Evolutionary conservation across 2,797 vertebrate species (phyloP), one percentile per base, ranked within the genome.

Genomic region (Geotrypetes seraphini): DNA sequence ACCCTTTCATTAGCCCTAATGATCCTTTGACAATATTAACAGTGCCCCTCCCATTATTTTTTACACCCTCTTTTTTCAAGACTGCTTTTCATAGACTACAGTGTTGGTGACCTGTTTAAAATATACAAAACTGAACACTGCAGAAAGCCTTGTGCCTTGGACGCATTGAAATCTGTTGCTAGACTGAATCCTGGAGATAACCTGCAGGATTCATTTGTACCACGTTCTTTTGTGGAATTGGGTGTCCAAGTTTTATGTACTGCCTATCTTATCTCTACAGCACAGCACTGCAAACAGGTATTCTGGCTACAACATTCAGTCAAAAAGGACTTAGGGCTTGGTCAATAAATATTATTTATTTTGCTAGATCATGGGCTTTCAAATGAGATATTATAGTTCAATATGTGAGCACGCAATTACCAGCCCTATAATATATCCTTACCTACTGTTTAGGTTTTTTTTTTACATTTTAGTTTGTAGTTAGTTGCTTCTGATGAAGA

Each of bases 221-320:
- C 14, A 15, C 5, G 25, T 7, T 46, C 36, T 43, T 30, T n/a
- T n/a, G n/a, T 36, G 36, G 31, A 41, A 33, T 8, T n/a, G 28
- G 12, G 12, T 16, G 13, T 15, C 25, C 18, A 19, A 5, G 40
- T 23, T 23, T 31, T 20, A 6, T 38, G 22, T 20, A 5, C 27
- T 22, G 16, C 17, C 25, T 49, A 29, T 42, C 35, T 54, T 44
- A 53, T 48, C 43, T 51, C 35, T 37, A 23, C 30, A 33, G 34
- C 35, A 12, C 40, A 42, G 27, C 16, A 21, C 6, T 16, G 24
- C 22, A 10, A 31, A 16, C 19, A 11, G 10, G 2, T 6, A 6
- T 5, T 16, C 12, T 12, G 18, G 22, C 15, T 34, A 26, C 26
- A 7, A 11, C 8, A 3, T 24, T 12, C 22, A 8, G 8, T 22